A percentile compares a stretch with the other conserved stretches of the same genome.
phyloP scores from a whole-genome alignment of 1,140 invertebrate species.

The Tetranychus urticae region DNA sequence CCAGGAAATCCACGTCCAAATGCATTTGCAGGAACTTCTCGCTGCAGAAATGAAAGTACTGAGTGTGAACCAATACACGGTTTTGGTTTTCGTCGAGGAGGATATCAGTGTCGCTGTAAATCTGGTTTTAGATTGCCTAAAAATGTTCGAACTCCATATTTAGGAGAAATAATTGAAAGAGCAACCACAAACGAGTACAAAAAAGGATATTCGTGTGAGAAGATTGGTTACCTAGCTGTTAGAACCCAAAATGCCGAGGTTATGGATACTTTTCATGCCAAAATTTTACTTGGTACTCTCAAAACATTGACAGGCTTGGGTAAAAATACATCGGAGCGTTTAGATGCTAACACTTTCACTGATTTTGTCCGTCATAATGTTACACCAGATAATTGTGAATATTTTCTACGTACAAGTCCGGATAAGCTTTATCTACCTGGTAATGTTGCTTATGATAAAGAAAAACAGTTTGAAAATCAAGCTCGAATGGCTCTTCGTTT shows the following conservation, averaged over 20 bases:
- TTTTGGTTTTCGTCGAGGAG: constrained; percentile 79
- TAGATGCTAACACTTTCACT: constrained; percentile 11
- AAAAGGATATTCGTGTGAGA: constrained; percentile 67
- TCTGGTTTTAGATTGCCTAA: constrained; percentile 68
- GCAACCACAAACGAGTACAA: constrained; percentile 74
- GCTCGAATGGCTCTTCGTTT: constrained; percentile 79
- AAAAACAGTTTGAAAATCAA: constrained; percentile 74
- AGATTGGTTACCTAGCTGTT: constrained; percentile 51
- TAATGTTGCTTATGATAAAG: constrained; percentile 56
- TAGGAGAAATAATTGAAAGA: constrained; percentile 77
- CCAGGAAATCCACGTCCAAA: constrained; percentile 69
- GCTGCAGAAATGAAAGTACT: constrained; percentile 77
- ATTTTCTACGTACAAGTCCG: background rate
- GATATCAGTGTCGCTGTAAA: constrained; percentile 79
- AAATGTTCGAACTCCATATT: constrained; percentile 58
- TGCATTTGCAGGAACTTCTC: constrained; percentile 61
- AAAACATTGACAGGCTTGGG: constrained; percentile 11
- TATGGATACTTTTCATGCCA: constrained; percentile 9
- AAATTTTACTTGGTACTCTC: constrained; percentile 10
- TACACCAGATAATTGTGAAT: constrained; percentile 10
- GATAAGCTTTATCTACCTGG: constrained; percentile 31
- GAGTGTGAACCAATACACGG: constrained; percentile 92
- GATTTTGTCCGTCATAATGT: constrained; percentile 8
- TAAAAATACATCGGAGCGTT: constrained; percentile 6
- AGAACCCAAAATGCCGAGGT: constrained; percentile 15